Conservation (phyloP, 2,113 vertebrate genomes). For the Sigmodon hispidus region DNA sequence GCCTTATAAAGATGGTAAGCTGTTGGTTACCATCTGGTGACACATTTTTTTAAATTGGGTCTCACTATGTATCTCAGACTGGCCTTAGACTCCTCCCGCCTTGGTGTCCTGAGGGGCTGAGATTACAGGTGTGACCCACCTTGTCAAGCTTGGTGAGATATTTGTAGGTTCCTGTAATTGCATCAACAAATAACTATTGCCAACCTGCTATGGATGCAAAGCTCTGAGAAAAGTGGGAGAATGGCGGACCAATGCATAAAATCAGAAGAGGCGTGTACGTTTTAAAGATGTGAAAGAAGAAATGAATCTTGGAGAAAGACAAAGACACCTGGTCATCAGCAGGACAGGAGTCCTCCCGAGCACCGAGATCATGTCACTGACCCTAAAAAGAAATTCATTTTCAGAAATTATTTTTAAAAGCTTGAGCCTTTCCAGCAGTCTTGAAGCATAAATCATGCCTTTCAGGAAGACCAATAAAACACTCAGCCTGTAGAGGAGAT, state of each 20-base stretch:
- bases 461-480: conserved; percentile 68
- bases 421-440: conserved; percentile 59
- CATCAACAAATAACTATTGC: neutral
- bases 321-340: neutral
- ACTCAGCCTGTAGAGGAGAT: conserved; percentile 56
- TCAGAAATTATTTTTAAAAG: conserved; percentile 79
- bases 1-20: neutral
- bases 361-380: neutral
- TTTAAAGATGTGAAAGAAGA: neutral
- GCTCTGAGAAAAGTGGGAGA: too few species aligned
- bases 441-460: conserved; percentile 69
- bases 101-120: neutral
- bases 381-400: conserved; percentile 71
- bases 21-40: neutral
- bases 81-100: neutral
- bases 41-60: neutral
- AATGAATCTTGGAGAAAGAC: neutral
- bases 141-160: neutral
- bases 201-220: rapidly evolving
- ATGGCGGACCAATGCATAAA: rapidly evolving
- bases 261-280: rapidly evolving
- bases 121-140: neutral
- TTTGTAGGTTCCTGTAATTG: neutral
- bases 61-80: neutral
- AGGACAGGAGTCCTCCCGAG: neutral